These are phyloP conservation scores for Rhincodon typus DNA, from an alignment of 2,797 vertebrate species.

Conservation along the genomic window DNA sequence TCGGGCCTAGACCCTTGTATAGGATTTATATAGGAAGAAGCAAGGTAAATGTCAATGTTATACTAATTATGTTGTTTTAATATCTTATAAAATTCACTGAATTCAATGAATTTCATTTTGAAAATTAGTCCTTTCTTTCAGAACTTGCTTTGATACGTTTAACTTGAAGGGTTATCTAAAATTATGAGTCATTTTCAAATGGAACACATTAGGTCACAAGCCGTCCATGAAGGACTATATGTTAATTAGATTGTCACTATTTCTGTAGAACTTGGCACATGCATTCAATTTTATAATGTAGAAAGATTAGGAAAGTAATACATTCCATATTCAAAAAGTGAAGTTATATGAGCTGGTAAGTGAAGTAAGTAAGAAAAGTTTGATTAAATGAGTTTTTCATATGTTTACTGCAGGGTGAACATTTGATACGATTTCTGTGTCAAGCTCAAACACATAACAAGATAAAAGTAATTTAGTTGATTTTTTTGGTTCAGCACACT, in stretches of 20 bases:
- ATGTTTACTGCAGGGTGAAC: neutral
- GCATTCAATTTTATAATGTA: neutral
- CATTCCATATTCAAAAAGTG: neutral
- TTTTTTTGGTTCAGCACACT: neutral
- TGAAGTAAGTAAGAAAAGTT: neutral
- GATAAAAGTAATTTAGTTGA: neutral
- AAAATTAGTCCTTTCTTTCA: conserved; percentile 10
- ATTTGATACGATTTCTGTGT: neutral
- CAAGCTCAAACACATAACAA: neutral
- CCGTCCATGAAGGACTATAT: neutral
- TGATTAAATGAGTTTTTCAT: neutral
- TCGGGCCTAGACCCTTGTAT: too few relatives aligned
- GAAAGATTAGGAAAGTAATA: neutral
- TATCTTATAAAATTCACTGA: neutral
- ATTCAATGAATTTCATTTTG: neutral
- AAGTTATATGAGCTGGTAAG: neutral
- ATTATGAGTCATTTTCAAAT: neutral
- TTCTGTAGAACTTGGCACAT: neutral
- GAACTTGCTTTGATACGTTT: neutral
- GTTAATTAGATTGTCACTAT: neutral
- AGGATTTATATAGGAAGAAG: neutral
- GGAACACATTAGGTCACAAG: neutral
- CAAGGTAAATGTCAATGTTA: neutral
- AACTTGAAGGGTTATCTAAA: neutral
- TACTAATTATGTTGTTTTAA: neutral